These are phyloP conservation scores for Melopsittacus undulatus DNA, from an alignment of 2,797 vertebrate genomes.

Conservation along the genomic window DNA sequence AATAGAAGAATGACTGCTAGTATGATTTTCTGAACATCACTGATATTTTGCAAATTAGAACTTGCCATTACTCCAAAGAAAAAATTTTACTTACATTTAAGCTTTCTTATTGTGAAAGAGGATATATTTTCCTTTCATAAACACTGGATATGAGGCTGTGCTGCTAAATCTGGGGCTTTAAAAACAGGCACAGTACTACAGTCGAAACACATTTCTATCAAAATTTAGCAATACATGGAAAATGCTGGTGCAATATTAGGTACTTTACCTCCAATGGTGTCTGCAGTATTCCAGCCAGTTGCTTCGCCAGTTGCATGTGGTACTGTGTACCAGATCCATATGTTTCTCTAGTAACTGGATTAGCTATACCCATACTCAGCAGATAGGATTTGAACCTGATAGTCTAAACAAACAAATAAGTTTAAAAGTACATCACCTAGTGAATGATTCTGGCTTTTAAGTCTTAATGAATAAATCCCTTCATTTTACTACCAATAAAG, in stretches of 20 bases:
- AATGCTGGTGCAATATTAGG: neutral
- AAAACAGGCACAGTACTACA: neutral
- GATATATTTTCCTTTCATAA: neutral
- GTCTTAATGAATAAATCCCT: neutral
- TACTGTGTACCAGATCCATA: slow-evolving; percentile 95
- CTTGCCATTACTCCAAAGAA: neutral
- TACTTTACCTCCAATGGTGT: slow-evolving; percentile 88
- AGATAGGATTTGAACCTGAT: slow-evolving; percentile 97
- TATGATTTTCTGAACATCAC: neutral
- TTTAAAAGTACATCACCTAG: neutral
- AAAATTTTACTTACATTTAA: neutral
- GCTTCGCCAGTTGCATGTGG: slow-evolving; percentile 94
- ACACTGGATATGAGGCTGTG: neutral
- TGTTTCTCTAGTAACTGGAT: slow-evolving; percentile 96
- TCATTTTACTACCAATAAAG: neutral
- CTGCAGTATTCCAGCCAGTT: slow-evolving; percentile 92
- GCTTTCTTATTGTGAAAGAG: neutral
- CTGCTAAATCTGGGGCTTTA: neutral
- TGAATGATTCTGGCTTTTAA: neutral
- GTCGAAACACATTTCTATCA: neutral
- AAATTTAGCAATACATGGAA: neutral
- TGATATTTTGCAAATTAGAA: neutral
- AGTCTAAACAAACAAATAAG: slow-evolving; percentile 76
- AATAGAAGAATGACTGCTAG: neutral
- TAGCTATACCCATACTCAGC: slow-evolving; percentile 97